Evolutionary conservation across 1,140 invertebrate genomes (phyloP).

Genomic region (Leptinotarsa texana): DNA sequence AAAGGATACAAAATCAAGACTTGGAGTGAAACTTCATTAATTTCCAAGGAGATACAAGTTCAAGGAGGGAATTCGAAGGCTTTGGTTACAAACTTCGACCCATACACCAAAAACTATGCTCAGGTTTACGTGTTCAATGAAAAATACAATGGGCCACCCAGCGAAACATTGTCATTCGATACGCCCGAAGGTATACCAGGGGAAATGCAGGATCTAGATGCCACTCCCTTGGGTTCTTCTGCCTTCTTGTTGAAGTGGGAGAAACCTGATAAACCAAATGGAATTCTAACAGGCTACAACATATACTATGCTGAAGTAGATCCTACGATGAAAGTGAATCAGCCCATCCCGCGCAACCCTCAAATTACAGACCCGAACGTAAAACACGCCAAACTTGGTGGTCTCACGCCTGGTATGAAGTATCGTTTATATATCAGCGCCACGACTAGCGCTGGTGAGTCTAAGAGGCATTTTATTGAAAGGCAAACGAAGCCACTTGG

Average conservation of each 20-base stretch:
- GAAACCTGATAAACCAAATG: conserved; percentile 90
- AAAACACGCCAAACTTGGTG: conserved; percentile 82
- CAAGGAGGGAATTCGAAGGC: conserved; percentile 72
- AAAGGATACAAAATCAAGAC: conserved; percentile 95
- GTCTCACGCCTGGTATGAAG: conserved; percentile 81
- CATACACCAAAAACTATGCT: conserved; percentile 87
- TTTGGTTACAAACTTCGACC: conserved; percentile 84
- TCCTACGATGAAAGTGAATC: conserved; percentile 59
- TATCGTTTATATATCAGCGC: conserved; percentile 86
- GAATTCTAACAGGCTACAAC: conserved; percentile 88
- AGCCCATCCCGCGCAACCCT: conserved; percentile 68
- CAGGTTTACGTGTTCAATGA: conserved; percentile 90
- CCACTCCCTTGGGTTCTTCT: conserved; percentile 83
- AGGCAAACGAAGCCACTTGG: conserved; percentile 67
- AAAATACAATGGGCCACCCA: conserved; percentile 86
- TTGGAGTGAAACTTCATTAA: conserved; percentile 75
- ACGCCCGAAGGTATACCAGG: conserved; percentile 93
- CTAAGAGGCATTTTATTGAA: conserved; percentile 82
- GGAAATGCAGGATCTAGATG: conserved; percentile 79
- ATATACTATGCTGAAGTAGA: conserved; percentile 87
- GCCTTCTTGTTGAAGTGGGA: conserved; percentile 90
- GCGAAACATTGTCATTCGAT: conserved; percentile 79
- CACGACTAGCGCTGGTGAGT: conserved; percentile 81
- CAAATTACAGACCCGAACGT: conserved; percentile 75
- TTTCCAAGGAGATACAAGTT: conserved; percentile 77